phyloP scores from a whole-genome alignment of 1,140 invertebrate species.

The Hypothenemus hampei region DNA sequence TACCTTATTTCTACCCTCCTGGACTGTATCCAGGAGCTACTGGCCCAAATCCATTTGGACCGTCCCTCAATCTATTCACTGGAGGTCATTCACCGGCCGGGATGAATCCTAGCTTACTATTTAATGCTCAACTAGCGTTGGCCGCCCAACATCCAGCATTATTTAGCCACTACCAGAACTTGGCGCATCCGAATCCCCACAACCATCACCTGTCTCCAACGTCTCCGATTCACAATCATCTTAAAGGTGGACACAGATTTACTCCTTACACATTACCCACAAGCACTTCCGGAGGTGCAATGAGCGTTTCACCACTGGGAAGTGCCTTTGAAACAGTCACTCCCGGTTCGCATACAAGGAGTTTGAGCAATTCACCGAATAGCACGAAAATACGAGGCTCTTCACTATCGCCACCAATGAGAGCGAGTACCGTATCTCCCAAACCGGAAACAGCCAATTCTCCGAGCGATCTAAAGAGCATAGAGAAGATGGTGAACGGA shows the following conservation, averaged over 20 bases:
- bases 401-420: slow-evolving; percentile 51
- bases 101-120: slow-evolving; percentile 69
- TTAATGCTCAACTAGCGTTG: slow-evolving; percentile 75
- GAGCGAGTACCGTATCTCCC: slow-evolving; percentile 45
- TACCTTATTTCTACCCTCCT: slow-evolving; percentile 85
- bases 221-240: slow-evolving; percentile 50
- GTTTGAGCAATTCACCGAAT: slow-evolving; percentile 61
- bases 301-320: slow-evolving; percentile 55
- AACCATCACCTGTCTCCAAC: slow-evolving; percentile 47
- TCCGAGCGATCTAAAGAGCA: slow-evolving; percentile 83
- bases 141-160: slow-evolving; percentile 76
- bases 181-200: slow-evolving; percentile 50
- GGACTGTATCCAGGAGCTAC: slow-evolving; percentile 68
- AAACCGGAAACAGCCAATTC: slow-evolving; percentile 43
- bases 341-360: slow-evolving; percentile 59
- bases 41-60: slow-evolving; percentile 60
- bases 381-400: slow-evolving; percentile 44
- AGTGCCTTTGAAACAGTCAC: slow-evolving; percentile 83
- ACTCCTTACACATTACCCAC: slow-evolving; percentile 75
- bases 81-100: slow-evolving; percentile 51
- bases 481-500: slow-evolving; percentile 95
- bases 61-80: slow-evolving; percentile 58
- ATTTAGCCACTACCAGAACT: slow-evolving; percentile 63
- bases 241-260: slow-evolving; percentile 63
- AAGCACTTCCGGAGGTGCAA: slow-evolving; percentile 33